Evolutionary conservation across 1,140 invertebrate species (phyloP), one percentile per base, ranked within the genome.

Genomic region (Eulimnadia texana): DNA sequence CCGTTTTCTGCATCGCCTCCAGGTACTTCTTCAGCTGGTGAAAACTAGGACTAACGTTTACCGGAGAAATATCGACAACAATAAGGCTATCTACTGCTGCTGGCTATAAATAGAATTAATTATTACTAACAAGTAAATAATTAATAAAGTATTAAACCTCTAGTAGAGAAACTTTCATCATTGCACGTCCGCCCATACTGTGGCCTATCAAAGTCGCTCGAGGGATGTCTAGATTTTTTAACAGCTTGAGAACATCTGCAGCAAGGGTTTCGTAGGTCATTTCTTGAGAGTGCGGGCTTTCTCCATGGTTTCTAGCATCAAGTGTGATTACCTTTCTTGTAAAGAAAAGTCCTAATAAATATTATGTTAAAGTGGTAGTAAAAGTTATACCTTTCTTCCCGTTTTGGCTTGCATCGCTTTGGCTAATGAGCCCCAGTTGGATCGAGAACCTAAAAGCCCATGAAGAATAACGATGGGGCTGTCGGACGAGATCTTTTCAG

Each of bases 251-350:
- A 49, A 94, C 68, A 74, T 96, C 93, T 63, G 79, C 76, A 3
- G 82, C 80, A 78, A 93, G 80, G 16, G 80, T 72, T 3, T 71
- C 66, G 70, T 93, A 93, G 29, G 76, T 79, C 72, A 90, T 84
- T 0, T 82, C 76, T 9, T 72, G 64, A 1, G 80, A 74, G 67
- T 93, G 90, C 0, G 86, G 85, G 69, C 90, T 93, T 47, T 90
- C 86, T 0, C 93, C 93, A 73, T 96, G 93, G 73, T 96, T 95
- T 69, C 92, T 79, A 1, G 85, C 82, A 78, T 96, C 92, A 20
- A 93, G 74, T 0, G 83, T 76, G 47, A 91, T 81, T 0, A 94
- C 80, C 79, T 86, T 69, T 68, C 49, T n/a, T 19, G n/a, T n/a
- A n/a, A n/a, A n/a, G n/a, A n/a, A n/a, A n/a, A n/a, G n/a, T n/a